Base-by-base conservation (phyloP, 1,140 invertebrate genomes). In the Leptinotarsa undecemlineata region DNA sequence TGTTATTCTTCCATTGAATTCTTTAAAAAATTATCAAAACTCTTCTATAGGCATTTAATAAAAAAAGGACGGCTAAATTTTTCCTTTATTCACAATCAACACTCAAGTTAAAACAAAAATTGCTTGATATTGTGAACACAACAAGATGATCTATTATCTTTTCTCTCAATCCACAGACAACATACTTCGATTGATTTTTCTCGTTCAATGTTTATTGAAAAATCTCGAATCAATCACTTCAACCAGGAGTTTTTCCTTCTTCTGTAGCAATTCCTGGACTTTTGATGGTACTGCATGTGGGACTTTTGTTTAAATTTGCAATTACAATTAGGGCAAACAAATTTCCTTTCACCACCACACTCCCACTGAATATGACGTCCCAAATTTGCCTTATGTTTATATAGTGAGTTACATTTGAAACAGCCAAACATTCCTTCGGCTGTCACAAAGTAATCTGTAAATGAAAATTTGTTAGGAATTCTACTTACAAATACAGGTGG, bases 231-330 rank as follows among this genome's bases (percentile, higher is more conserved):
- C 14, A 17, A 66, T 23, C 6, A 42, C 8, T 1, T 42, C 33
- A 42, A 42, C 33, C 8, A 42, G 33, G 33, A 42, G 33, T 67
- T 67, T 42, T 13, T 48, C 57, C 51, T n/a, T 68, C 14, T 51
- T 48, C 33, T 33, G 60, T 48, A 51, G 48, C 64, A 68, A 68
- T 73, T 67, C 19, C 72, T 73, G 26, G 64, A 68, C 26, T 33
- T 67, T 64, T n/a, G 14, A 14, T 73, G 72, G 20, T 51, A 51
- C 66, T 67, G 19, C 21, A 73, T 23, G 33, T 73, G 72, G 19
- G 63, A 61, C 26, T 73, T 73, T 33, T 67, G 72, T 20, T 68
- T 68, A 20, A 67, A 67, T 57, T 67, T 68, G 11, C 57, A n/a
- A 5, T 57, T 19, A 51, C 72, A 73, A 17, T 57, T 26, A 23